A percentile compares a stretch with the other conserved stretches of the same genome.
phyloP scores from a whole-genome alignment of 2,797 vertebrate species.

The Enteromius paludinosus region DNA sequence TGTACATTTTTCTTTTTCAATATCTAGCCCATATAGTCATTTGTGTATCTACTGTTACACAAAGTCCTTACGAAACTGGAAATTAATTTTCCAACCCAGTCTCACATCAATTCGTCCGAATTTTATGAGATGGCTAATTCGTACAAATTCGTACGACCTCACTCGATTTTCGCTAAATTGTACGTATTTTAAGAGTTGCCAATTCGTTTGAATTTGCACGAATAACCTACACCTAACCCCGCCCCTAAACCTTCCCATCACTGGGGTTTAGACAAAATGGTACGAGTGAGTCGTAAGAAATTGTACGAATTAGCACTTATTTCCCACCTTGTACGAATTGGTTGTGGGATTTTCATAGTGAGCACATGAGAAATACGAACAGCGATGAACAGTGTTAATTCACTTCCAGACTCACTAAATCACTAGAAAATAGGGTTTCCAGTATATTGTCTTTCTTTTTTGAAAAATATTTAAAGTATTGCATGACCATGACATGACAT shows the following conservation, averaged over 20 bases:
- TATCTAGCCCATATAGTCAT: background rate
- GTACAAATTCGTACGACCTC: too few species aligned
- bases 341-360: background rate
- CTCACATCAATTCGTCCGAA: too few species aligned
- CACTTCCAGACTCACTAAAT: background rate
- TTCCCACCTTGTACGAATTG: too few species aligned
- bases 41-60: background rate
- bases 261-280: too few species aligned
- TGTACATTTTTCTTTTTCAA: background rate
- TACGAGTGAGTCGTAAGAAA: too few species aligned
- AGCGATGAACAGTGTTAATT: background rate
- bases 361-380: background rate
- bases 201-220: too few species aligned
- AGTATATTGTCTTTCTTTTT: background rate
- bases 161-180: too few species aligned
- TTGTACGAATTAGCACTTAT: too few species aligned
- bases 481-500: background rate
- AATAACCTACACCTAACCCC: too few species aligned
- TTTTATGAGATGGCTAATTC: too few species aligned
- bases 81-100: background rate
- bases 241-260: too few species aligned
- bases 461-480: background rate
- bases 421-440: background rate
- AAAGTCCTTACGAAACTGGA: background rate
- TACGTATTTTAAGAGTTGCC: too few species aligned